phyloP scores from a whole-genome alignment of 2,888 invertebrate genomes.

The Scaptomyza tumidula region DNA sequence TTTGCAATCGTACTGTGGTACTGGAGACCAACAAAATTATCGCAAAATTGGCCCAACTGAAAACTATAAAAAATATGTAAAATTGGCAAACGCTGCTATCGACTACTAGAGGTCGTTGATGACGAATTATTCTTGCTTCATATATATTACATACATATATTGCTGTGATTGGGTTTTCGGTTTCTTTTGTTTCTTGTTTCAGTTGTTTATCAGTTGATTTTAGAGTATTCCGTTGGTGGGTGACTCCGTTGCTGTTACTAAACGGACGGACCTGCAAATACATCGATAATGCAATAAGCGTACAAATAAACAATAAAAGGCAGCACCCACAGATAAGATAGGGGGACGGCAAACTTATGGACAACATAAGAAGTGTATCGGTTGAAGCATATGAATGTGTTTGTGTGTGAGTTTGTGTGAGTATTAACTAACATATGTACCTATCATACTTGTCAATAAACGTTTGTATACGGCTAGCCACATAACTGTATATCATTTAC shows the following conservation, averaged over 20 bases:
- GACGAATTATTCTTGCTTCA: too few relatives aligned
- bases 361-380: background rate
- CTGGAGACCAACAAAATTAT: constrained; percentile 7
- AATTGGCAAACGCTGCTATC: constrained; percentile 38
- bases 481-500: constrained; percentile 12
- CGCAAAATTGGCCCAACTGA: constrained; percentile 4
- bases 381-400: background rate
- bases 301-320: constrained; percentile 34
- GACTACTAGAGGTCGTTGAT: too few relatives aligned
- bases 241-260: constrained; percentile 41
- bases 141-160: too few relatives aligned
- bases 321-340: constrained; percentile 41
- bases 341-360: constrained; percentile 2
- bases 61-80: constrained; percentile 8
- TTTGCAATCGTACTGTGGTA: constrained; percentile 6
- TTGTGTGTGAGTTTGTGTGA: too few relatives aligned
- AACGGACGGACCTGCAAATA: constrained; percentile 14
- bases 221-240: constrained; percentile 11
- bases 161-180: constrained; percentile 5
- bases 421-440: background rate
- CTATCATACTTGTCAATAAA: background rate
- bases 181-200: constrained; percentile 4
- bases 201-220: constrained; percentile 34
- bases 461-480: background rate
- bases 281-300: constrained; percentile 50